Base-by-base conservation (phyloP, 2,888 invertebrate genomes). In the Odontothrips loti region DNA sequence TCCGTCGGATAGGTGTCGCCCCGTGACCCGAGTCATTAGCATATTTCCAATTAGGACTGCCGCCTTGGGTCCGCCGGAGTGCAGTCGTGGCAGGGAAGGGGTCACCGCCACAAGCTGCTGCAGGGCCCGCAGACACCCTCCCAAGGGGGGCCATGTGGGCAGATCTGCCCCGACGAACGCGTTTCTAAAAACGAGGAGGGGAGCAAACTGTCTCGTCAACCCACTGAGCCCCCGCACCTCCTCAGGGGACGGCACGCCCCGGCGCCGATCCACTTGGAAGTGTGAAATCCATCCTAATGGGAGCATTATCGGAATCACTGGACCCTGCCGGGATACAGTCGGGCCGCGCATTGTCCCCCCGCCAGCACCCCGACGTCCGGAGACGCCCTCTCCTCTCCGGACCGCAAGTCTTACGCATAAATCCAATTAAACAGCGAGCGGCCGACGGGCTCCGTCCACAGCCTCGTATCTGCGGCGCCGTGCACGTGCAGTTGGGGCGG, bases 281-380 rank as follows among this genome's bases (percentile, higher is more conserved):
- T 75, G 68, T 75, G 68, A 75, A 75, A 75, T 75, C 68, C 68
- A 75, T 75, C 68, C 68, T 75, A 75, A 75, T 75, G 68, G 68
- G 12, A 9, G 68, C 68, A 75, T 75, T 75, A 75, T 75, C 68
- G 68, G 27, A 75, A 75, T 75, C 68, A 75, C 68, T 75, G 68
- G 68, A 75, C 68, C 68, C 27, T 75, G 68, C 68, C 12, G 68
- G 27, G 68, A 58, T n/a, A 58, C 58, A 58, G 58, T 58, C 58
- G 15, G 58, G 51, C 58, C 58, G 15, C 58, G 58, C 27, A 75
- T 27, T 43, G 27, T 10, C 68, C 68, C 68, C 27, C 68, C 68
- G 68, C 27, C 68, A 6, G 58, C 58, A 6, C 58, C 15, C 58
- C 58, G 58, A 6, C 58, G 17, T 58, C 20, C 34, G 34, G 34